Evolutionary conservation across 2,113 vertebrate genomes (phyloP).

Genomic region (Polypterus bichir): DNA sequence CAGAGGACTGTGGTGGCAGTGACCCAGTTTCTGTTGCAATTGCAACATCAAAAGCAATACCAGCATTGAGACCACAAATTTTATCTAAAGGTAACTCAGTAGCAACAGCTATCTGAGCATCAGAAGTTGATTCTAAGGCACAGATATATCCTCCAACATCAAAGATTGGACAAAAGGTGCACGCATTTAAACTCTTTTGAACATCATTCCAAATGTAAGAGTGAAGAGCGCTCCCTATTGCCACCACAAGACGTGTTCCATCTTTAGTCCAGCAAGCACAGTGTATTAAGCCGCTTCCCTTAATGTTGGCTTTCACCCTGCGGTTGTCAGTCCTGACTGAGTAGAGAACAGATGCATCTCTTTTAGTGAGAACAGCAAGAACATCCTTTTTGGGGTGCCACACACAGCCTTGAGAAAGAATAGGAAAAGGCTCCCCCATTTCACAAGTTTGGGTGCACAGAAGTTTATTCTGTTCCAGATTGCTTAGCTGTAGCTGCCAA

Average conservation of each 20-base stretch:
- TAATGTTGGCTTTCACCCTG: constrained; percentile 64
- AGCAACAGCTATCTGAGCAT: constrained; percentile 63
- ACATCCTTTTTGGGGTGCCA: constrained; percentile 82
- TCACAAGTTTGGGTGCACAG: constrained; percentile 76
- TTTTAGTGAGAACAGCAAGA: constrained; percentile 72
- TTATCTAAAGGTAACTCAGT: constrained; percentile 85
- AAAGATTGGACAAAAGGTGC: constrained; percentile 71
- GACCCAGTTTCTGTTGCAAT: constrained; percentile 23
- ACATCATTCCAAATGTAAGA: constrained; percentile 82
- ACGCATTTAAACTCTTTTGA: constrained; percentile 62
- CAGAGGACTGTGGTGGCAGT: constrained; percentile 31
- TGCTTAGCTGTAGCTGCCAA: constrained; percentile 71
- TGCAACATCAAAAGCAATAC: constrained; percentile 53
- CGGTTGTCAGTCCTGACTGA: constrained; percentile 56
- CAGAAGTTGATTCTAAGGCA: constrained; percentile 57
- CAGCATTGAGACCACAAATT: constrained; percentile 72
- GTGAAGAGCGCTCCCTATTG: constrained; percentile 68
- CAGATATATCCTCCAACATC: constrained; percentile 70
- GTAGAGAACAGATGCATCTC: constrained; percentile 64
- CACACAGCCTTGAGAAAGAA: constrained; percentile 82
- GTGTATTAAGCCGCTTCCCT: constrained; percentile 59
- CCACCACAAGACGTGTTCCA: constrained; percentile 74
- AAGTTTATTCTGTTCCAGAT: constrained; percentile 60
- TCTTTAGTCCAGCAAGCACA: constrained; percentile 90
- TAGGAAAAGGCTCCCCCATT: constrained; percentile 62